Base-by-base conservation (phyloP, 2,113 vertebrate genomes). In the Athene cunicularia region DNA sequence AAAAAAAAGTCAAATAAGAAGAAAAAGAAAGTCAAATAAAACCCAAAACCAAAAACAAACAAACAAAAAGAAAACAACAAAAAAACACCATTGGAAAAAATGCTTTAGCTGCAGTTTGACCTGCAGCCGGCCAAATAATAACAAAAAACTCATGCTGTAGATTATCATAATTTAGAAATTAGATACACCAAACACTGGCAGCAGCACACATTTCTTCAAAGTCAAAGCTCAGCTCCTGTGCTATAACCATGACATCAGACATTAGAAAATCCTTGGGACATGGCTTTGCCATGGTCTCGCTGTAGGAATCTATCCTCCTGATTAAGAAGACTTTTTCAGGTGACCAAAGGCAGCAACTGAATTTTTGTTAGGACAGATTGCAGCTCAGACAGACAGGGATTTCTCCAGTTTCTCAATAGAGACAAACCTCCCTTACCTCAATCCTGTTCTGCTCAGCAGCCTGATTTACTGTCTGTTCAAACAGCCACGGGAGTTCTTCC, bases 401-500 rank as follows among this genome's bases (percentile, higher is more conserved):
- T 94, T 80, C 14, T 49, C 33, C 19, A 23, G 14, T 86, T 84
- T 74, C 22, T 77, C 47, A 14, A 2, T 1, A 84, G 73, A 86
- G 11, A 47, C 49, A 84, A 79, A 79, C n/a, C 21, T 74, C 28
- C 39, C 74, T 41, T 72, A 63, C 83, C 52, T 93, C 71, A 60
- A 19, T 43, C 28, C 41, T 49, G 1, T 64, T 79, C 80, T 93
- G 47, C 39, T 89, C 68, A 32, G 9, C 33, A 79, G 73, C 24
- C 43, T 91, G 59, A 81, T 94, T 93, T 87, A 56, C 56, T 84
- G 64, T 75, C 80, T 91, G 60, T 39, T 95, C 64, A 49, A 94
- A 55, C 49, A 79, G 30, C 33, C 55, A 33, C 55, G 27, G 86
- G 59, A 89, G 35, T n/a, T 91, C 66, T 71, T 66, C 41, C n/a